Conservation (phyloP, 1,140 invertebrate genomes). For the Oppia nitens region DNA sequence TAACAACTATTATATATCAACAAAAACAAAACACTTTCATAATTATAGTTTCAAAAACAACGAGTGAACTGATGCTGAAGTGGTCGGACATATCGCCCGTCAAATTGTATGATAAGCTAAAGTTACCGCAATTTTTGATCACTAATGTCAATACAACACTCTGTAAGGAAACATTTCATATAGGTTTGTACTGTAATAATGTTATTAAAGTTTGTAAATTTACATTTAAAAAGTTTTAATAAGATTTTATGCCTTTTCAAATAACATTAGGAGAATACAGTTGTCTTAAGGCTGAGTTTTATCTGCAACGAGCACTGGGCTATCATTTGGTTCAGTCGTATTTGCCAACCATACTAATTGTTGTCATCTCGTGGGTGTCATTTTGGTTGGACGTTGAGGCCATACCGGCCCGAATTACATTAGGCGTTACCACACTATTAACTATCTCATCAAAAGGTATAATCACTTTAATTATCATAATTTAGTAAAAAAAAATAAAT, state of each 20-base stretch:
- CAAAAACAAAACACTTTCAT: no score
- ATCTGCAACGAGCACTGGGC: constrained; percentile 38
- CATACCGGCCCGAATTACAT: constrained; percentile 42
- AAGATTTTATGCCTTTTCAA: no score
- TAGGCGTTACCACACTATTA: constrained; percentile 43
- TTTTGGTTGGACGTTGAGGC: constrained; percentile 49
- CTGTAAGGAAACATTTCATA: constrained; percentile 38
- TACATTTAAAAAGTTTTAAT: no score
- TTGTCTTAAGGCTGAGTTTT: constrained; percentile 41
- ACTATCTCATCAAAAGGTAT: constrained; percentile 37
- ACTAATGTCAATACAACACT: constrained; percentile 22
- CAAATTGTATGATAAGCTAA: constrained; percentile 50
- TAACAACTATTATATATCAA: no score
- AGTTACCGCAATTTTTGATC: constrained; percentile 54
- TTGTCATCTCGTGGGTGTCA: constrained; percentile 47
- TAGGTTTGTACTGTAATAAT: constrained; percentile 31
- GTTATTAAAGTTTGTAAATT: not conserved
- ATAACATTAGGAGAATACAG: constrained; percentile 39
- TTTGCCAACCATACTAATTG: constrained; percentile 45
- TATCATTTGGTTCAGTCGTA: constrained; percentile 47
- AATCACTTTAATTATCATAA: no score
- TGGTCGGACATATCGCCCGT: no score
- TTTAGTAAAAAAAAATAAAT: no score
- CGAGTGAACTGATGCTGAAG: no score
- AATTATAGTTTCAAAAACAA: no score